A percentile compares a stretch with the other conserved stretches of the same genome.
These are phyloP conservation scores for Colinus virginianus DNA, from an alignment of 2,113 vertebrate species.

Conservation along the genomic window DNA sequence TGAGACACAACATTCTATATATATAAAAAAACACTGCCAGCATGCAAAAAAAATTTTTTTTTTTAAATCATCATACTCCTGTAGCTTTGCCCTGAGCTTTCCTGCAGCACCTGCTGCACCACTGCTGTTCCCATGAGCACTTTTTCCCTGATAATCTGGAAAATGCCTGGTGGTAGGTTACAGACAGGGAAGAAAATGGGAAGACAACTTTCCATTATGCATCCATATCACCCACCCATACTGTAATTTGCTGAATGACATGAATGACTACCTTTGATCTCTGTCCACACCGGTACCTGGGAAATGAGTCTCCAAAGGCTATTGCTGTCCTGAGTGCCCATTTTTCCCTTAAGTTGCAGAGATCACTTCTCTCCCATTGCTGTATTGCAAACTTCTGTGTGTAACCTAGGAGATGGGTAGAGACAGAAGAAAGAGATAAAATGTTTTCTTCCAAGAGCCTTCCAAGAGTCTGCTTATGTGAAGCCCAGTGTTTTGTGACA, in stretches of 20 bases:
- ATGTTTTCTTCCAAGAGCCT: neutral
- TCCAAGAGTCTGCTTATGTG: accelerated
- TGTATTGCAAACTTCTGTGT: neutral
- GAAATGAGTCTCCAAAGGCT: neutral
- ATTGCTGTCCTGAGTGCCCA: neutral
- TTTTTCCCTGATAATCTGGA: neutral
- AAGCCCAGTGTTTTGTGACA: neutral
- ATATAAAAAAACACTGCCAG: neutral
- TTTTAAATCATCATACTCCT: neutral
- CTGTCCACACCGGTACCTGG: neutral
- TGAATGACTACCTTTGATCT: neutral
- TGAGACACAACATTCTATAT: neutral
- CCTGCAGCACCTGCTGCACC: neutral
- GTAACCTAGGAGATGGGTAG: neutral
- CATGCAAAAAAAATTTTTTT: neutral
- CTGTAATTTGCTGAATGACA: neutral
- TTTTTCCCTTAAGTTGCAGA: neutral
- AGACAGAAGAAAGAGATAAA: neutral
- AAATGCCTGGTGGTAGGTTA: neutral
- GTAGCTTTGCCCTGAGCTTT: neutral
- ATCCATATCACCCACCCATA: neutral
- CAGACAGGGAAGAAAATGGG: neutral
- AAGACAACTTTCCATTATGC: neutral
- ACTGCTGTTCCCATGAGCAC: neutral
- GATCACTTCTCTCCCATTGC: neutral